A percentile compares a stretch with the other conserved stretches of the same genome.
phyloP scores from a whole-genome alignment of 1,140 invertebrate genomes.

The Macrobrachium rosenbergii region DNA sequence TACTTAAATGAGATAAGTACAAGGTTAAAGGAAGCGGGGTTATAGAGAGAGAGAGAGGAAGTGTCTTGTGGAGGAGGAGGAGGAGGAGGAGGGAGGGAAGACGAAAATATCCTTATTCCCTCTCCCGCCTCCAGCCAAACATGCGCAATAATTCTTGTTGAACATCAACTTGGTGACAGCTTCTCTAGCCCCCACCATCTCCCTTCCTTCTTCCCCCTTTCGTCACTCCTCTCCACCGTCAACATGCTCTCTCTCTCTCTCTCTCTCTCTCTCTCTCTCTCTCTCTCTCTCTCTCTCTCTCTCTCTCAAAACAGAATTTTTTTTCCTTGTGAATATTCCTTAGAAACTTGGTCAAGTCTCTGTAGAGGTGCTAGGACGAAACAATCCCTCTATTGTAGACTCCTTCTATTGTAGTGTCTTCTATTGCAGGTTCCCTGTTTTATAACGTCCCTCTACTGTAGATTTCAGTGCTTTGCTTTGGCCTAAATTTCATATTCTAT shows the following conservation, averaged over 20 bases:
- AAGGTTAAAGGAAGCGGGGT: not conserved
- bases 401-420: too few species aligned
- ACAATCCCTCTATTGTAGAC: too few species aligned
- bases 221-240: not conserved
- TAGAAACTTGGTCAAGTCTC: too few species aligned
- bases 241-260: not conserved
- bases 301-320: not conserved
- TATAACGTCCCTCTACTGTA: too few species aligned
- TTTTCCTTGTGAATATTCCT: not conserved
- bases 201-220: not conserved
- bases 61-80: not conserved
- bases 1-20: too few species aligned
- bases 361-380: too few species aligned
- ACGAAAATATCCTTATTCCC: slow-evolving; percentile 52
- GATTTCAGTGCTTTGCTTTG: too few species aligned
- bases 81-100: not conserved
- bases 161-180: slow-evolving; percentile 57
- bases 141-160: slow-evolving; percentile 60
- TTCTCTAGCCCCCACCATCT: slow-evolving; percentile 9
- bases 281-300: slow-evolving; percentile 25
- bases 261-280: slow-evolving; percentile 19
- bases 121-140: slow-evolving; percentile 59
- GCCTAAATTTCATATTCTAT: too few species aligned
- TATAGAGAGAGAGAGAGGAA: not conserved
- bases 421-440: too few species aligned